phyloP scores from a whole-genome alignment of 2,797 vertebrate genomes.

The Myioborus miniatus region DNA sequence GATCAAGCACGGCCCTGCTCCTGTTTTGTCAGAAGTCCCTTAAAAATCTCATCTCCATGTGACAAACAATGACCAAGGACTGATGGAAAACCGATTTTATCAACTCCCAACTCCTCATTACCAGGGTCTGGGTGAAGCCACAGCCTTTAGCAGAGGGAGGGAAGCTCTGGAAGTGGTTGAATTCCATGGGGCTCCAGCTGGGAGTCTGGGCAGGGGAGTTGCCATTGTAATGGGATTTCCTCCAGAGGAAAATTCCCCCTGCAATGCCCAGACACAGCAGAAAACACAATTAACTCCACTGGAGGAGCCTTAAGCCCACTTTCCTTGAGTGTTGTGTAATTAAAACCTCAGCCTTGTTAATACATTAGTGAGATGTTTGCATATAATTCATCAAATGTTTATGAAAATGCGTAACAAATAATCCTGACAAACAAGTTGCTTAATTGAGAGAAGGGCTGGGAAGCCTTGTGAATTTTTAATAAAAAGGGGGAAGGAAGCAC shows the following conservation, averaged over 20 bases:
- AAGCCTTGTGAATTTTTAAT: slow-evolving; percentile 75
- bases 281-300: slow-evolving; percentile 5
- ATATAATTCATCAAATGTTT: slow-evolving; percentile 74
- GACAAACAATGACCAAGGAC: not conserved
- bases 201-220: not conserved
- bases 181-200: not conserved
- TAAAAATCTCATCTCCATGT: fast-evolving
- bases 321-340: slow-evolving; percentile 42
- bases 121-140: not conserved
- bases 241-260: not conserved
- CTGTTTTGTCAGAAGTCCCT: not conserved
- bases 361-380: slow-evolving; percentile 57
- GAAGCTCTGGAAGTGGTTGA: not conserved
- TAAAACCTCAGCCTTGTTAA: slow-evolving; percentile 56
- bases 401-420: slow-evolving; percentile 69
- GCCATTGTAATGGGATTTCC: not conserved
- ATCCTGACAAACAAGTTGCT: slow-evolving; percentile 58
- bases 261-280: not conserved
- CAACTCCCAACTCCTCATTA: fast-evolving
- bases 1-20: fast-evolving
- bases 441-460: slow-evolving; percentile 63
- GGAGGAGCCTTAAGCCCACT: not conserved
- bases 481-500: slow-evolving; percentile 35
- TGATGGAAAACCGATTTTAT: not conserved
- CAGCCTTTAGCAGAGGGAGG: not conserved